Evolutionary conservation across 2,888 invertebrate genomes (phyloP), one percentile per base, ranked within the genome.

Genomic region (Hyppa rectilinea): DNA sequence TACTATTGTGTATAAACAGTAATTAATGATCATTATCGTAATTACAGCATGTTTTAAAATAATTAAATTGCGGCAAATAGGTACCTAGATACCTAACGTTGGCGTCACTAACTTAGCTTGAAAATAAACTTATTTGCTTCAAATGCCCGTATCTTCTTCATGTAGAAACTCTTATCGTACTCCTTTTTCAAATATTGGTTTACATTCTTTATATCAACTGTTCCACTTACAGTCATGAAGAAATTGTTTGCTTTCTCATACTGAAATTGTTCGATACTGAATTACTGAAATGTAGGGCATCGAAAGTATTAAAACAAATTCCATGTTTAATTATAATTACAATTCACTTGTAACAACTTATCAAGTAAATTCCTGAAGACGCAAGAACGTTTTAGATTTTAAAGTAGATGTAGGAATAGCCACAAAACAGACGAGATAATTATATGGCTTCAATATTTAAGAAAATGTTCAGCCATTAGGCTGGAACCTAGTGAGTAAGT

Each of bases 271-370:
- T 65, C 63, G 52, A 63, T 71, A 67, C 20, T 49, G 26, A 63
- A 60, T 67, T 65, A 56, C 12, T 52, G 20, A 56, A 81, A 71
- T 71, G 71, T 80, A 70, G 80, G 59, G 3, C 69, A 55, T 10
- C n/a, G 17, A 45, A 71, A n/a, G 53, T 71, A 71, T 68, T 71
- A 80, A 71, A 67, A 82, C 71, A 72, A 62, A 61, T 72, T 36
- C 29, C 23, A 36, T 53, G 50, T 45, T 47, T 38, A 40, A 36
- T 2, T 52, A 52, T 58, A 20, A 53, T 66, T 38, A 60, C 38
- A 66, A 67, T 73, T 38, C 52, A 56, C 9, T 53, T 29, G n/a
- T 26, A 31, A 50, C 23, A 31, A 75, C 34, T 53, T 59, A n/a
- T 2, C 38, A 47, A 67, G 23, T 40, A 12, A 47, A 52, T 58